Conservation (phyloP, 2,888 invertebrate genomes). For the Cantharis flavilabris region DNA sequence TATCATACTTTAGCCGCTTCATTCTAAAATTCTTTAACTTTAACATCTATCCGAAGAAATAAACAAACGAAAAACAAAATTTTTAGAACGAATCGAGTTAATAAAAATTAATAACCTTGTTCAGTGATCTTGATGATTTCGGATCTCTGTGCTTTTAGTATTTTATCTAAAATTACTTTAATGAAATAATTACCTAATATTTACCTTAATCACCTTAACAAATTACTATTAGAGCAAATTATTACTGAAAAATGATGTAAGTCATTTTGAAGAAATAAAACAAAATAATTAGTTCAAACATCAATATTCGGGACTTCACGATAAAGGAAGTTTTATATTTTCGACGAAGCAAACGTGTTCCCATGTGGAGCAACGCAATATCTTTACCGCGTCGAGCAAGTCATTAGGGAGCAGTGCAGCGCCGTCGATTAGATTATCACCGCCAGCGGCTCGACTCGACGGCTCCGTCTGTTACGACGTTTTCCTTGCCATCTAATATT, state of each 20-base stretch:
- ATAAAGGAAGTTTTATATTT: constrained; percentile 12
- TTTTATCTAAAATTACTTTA: too few relatives aligned
- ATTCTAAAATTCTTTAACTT: too few relatives aligned
- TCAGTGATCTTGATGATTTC: too few relatives aligned
- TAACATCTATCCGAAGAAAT: too few relatives aligned
- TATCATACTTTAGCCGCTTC: too few relatives aligned
- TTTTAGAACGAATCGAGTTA: too few relatives aligned
- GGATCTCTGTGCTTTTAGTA: too few relatives aligned
- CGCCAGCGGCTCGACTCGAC: constrained; percentile 25
- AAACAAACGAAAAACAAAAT: too few relatives aligned
- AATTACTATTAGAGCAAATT: background rate
- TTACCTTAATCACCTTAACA: background rate
- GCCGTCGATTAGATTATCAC: constrained; percentile 31
- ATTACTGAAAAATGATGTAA: background rate
- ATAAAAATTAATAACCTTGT: too few relatives aligned
- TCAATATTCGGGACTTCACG: constrained; percentile 12
- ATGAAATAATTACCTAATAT: too few relatives aligned
- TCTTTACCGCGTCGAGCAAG: constrained; percentile 29
- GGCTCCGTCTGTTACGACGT: constrained; percentile 23
- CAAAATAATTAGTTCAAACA: background rate
- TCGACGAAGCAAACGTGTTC: constrained; percentile 20
- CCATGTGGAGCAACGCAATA: constrained; percentile 24
- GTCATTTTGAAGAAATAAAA: background rate
- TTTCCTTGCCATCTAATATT: constrained; percentile 23
- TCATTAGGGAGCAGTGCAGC: constrained; percentile 30